Evolutionary conservation across 2,113 vertebrate species (phyloP), one percentile per base, ranked within the genome.

Genomic region (Oncorhynchus keta): DNA sequence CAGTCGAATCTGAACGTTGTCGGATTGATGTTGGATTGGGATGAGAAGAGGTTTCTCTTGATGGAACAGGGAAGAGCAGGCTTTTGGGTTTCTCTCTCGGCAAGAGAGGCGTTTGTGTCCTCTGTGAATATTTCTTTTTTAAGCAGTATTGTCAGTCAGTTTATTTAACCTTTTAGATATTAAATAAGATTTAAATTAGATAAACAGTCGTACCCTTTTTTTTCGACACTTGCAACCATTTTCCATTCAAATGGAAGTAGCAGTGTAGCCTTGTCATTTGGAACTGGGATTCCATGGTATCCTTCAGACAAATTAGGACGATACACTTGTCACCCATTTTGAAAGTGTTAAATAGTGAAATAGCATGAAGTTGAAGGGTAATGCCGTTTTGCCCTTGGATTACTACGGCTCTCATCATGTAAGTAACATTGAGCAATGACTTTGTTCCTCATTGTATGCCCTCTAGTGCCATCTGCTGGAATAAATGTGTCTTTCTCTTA

Each of bases 401-500:
- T 8, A 20, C 24, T 22, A 26, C 0, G 26, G 6, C 35, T 70
- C 57, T 72, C 75, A 62, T 22, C 59, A 22, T 62, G 59, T 22
- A 12, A 13, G 28, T 30, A 13, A 72, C 24, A 55, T 55, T 55
- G 35, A 49, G 16, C 9, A 1, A 1, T 30, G 2, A 1, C 7
- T 70, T 61, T 13, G 9, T 45, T 45, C 9, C 12, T 26, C n/a
- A n/a, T 80, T 51, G 45, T 1, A 69, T 49, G 74, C 28, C 74
- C 55, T 86, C 49, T 81, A 16, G 84, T 81, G 86, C 87, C 87
- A 5, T 73, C 90, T 89, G 9, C 79, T 87, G 89, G 87, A 73
- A 68, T 1, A 51, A 18, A 76, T 32, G 66, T 30, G 66, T 45
- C 9, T 0, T 9, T 45, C 8, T 26, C 13, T 28, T 8, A 16